phyloP scores from a whole-genome alignment of 2,888 invertebrate species.

The Philonicus albiceps region DNA sequence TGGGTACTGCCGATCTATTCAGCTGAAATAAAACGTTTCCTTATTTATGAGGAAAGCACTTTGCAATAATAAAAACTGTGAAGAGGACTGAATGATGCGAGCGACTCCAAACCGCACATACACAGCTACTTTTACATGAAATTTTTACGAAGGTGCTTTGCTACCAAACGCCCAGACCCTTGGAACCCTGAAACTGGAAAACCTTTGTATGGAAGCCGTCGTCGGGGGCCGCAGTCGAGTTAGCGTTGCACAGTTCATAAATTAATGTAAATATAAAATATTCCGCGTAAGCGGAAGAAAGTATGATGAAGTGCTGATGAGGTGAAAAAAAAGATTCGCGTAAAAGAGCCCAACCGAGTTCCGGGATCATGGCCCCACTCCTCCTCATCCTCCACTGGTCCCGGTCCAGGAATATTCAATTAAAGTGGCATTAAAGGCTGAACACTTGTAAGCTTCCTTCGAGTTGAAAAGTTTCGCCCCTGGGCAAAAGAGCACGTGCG shows the following conservation, averaged over 20 bases:
- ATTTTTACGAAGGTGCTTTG: background rate
- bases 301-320: conserved; percentile 32
- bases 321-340: conserved; percentile 18
- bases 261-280: conserved; percentile 33
- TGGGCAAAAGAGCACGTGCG: background rate
- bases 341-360: background rate
- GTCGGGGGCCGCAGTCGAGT: conserved; percentile 1
- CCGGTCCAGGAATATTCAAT: conserved; percentile 25
- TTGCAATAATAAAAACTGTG: conserved; percentile 39
- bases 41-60: conserved; percentile 39
- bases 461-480: conserved; percentile 3
- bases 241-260: conserved; percentile 21
- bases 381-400: too few species aligned
- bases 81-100: conserved; percentile 27
- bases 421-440: conserved; percentile 39
- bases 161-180: background rate
- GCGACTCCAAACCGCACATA: background rate
- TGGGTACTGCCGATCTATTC: background rate
- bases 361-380: too few species aligned
- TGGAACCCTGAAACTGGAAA: background rate
- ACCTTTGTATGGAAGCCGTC: background rate
- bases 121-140: background rate
- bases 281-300: background rate
- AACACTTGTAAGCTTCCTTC: conserved; percentile 33
- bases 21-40: conserved; percentile 37